A percentile compares a stretch with the other conserved stretches of the same genome.
Evolutionary conservation across 2,113 vertebrate species (phyloP).

Genomic region (Passer domesticus): DNA sequence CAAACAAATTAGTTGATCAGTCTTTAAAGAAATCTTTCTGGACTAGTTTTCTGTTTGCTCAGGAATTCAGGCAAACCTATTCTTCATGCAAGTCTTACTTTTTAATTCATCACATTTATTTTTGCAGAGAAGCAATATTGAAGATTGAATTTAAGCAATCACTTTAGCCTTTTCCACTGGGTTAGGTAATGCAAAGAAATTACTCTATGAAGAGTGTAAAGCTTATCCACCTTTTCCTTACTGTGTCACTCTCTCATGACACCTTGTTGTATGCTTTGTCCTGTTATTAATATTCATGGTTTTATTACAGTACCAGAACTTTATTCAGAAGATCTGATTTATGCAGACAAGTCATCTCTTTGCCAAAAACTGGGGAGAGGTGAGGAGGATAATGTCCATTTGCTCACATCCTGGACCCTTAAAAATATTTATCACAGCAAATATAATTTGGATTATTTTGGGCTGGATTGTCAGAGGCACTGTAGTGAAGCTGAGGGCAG

Average conservation of each 20-base stretch:
- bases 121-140: conserved; percentile 26
- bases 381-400: neutral
- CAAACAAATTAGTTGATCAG: conserved; percentile 33
- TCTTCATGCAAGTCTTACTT: conserved; percentile 47
- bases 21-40: conserved; percentile 30
- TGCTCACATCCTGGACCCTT: neutral
- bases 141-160: conserved; percentile 52
- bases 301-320: neutral
- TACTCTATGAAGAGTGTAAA: conserved; percentile 24
- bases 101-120: conserved; percentile 52
- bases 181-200: conserved; percentile 53
- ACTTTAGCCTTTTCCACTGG: conserved; percentile 40
- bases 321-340: neutral
- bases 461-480: accelerated
- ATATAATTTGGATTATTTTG: neutral
- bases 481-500: neutral
- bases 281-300: conserved; percentile 22
- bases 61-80: conserved; percentile 42
- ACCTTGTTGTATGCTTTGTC: conserved; percentile 17
- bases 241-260: neutral
- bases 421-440: neutral
- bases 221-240: neutral
- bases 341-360: neutral
- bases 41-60: conserved; percentile 45
- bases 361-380: neutral